phyloP scores from a whole-genome alignment of 2,888 invertebrate genomes.

The Agonum fuliginosum region DNA sequence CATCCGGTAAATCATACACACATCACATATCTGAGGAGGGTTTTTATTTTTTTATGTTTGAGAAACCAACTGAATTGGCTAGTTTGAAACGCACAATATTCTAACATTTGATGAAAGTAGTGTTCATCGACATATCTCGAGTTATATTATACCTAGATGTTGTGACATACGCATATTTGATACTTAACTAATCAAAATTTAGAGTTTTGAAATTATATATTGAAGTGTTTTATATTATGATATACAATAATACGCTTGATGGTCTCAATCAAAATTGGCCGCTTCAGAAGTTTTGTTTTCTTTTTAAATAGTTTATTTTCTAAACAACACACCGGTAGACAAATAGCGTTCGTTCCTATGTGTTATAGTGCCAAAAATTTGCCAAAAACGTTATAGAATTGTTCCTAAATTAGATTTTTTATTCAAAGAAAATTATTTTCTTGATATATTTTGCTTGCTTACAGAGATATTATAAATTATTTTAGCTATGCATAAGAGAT shows the following conservation, averaged over 20 bases:
- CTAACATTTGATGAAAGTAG: conserved; percentile 52
- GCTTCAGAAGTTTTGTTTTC: neutral
- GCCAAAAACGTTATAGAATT: conserved; percentile 56
- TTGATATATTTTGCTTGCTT: conserved; percentile 56
- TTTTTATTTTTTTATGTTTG: conserved; percentile 23
- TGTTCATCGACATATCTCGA: conserved; percentile 55
- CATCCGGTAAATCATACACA: neutral
- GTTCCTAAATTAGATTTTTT: conserved; percentile 56
- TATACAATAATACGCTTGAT: conserved; percentile 8
- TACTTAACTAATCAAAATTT: conserved; percentile 52
- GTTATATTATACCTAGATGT: conserved; percentile 41
- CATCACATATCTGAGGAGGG: too few relatives aligned
- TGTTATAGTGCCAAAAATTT: conserved; percentile 55
- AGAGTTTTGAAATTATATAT: conserved; percentile 11
- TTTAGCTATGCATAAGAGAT: conserved; percentile 54
- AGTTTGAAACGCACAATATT: conserved; percentile 58
- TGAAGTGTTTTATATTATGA: conserved; percentile 23
- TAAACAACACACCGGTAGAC: neutral
- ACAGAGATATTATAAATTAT: conserved; percentile 55
- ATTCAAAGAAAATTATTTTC: conserved; percentile 52
- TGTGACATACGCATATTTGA: conserved; percentile 52
- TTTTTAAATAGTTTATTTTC: neutral
- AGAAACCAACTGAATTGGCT: conserved; percentile 25
- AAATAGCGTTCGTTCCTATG: conserved; percentile 48
- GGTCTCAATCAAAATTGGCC: conserved; percentile 17